phyloP scores from a whole-genome alignment of 2,888 invertebrate species.

The Strigamia transsilvanica region DNA sequence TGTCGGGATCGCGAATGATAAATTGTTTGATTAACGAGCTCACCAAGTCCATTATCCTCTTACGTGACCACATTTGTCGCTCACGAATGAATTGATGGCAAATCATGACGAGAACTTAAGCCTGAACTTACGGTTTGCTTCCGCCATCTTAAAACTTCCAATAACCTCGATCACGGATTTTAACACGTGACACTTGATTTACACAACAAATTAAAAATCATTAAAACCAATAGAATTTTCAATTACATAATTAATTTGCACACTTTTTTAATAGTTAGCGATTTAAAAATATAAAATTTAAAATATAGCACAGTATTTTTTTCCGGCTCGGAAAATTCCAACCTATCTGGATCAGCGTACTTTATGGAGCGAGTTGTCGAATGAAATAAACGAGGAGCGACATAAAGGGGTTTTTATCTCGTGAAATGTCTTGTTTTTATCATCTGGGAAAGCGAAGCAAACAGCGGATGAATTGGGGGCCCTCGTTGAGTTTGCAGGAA shows the following conservation, averaged over 20 bases:
- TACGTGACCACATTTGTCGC: constrained; percentile 16
- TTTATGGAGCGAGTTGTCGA: not conserved
- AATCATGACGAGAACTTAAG: not conserved
- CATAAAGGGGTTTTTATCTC: not conserved
- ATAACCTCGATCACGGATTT: no score
- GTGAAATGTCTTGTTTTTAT: constrained; percentile 13
- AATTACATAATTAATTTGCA: no score
- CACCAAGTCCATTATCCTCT: constrained; percentile 5
- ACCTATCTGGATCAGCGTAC: not conserved
- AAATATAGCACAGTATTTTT: no score
- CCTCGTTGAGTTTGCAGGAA: not conserved
- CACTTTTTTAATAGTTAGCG: no score
- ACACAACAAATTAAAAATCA: no score
- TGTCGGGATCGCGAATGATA: not conserved
- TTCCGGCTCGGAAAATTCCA: no score
- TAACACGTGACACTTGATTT: no score
- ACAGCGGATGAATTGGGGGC: constrained; percentile 21
- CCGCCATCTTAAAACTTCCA: not conserved
- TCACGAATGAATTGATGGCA: constrained; percentile 7
- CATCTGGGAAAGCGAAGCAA: not conserved
- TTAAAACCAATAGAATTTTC: no score
- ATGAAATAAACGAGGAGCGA: not conserved
- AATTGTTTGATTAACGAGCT: constrained; percentile 5
- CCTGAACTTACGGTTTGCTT: not conserved
- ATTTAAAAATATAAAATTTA: no score